Base-by-base conservation (phyloP, 1,140 invertebrate genomes). In the Bombus superbus region DNA sequence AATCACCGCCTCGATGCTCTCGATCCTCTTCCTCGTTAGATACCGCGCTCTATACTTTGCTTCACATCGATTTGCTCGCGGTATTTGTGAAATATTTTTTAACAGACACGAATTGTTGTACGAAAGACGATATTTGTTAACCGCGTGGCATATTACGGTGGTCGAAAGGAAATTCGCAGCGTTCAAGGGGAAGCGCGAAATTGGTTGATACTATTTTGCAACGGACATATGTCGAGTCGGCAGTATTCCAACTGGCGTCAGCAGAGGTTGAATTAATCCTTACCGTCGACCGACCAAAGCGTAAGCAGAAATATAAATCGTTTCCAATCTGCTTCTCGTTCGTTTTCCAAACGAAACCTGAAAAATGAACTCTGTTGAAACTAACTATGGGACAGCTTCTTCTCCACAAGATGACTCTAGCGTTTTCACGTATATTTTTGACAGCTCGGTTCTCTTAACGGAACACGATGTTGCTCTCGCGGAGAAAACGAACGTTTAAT, bases 241-340 rank as follows among this genome's bases (percentile, higher is more conserved):
- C 57, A 66, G 15, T 66, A 78, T 62, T 78, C 57, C 75, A 78
- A 78, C 28, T 35, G 40, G 75, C 75, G 57, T 78, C 75, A 78
- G 75, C 75, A n/a, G 22, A 44, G 38, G 18, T 78, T 40, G 57
- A 66, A 64, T 78, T 42, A 42, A 78, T 53, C 38, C 25, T 53
- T 64, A 64, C 38, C 75, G 15, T 62, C 35, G n/a, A 13, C 73
- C 35, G 28, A 35, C 44, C 73, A 2, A 53, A 25, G 32, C 13
- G 42, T 11, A 35, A 53, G 22, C 73, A 40, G 44, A 44, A 44
- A n/a, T 35, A 75, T 13, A 75, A 73, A 73, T 73, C 32, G n/a
- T 32, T 47, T 42, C 25, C 71, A 32, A 25, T 42, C n/a, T 28
- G 28, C 28, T 42, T 47, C 32, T 32, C 18, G 9, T 18, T 40